These are phyloP conservation scores for Hypotaenidia okinawae DNA, from an alignment of 2,797 vertebrate genomes.

Conservation along the genomic window DNA sequence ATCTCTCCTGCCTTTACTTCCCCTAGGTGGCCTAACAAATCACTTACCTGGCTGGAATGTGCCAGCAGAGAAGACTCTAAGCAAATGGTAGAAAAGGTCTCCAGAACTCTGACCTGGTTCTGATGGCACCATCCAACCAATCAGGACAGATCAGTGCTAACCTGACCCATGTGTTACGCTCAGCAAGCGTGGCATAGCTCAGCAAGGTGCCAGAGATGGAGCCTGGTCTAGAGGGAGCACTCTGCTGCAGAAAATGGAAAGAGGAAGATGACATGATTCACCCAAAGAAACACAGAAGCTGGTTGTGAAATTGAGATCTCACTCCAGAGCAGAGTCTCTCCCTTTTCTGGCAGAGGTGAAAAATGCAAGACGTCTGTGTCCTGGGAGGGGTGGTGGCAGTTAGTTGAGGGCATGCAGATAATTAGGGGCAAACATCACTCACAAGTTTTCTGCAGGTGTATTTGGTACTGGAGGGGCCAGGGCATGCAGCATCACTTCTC, in stretches of 20 bases:
- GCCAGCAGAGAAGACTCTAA: background rate
- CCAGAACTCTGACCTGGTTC: background rate
- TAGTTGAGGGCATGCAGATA: background rate
- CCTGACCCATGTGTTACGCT: background rate
- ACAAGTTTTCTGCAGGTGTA: background rate
- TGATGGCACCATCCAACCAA: fast-evolving
- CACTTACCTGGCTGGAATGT: background rate
- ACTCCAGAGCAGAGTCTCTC: background rate
- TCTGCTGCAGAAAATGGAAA: background rate
- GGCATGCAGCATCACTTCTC: background rate
- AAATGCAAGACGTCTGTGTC: background rate
- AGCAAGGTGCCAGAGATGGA: background rate
- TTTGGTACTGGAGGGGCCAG: background rate
- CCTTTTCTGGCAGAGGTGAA: background rate
- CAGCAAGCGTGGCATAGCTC: background rate
- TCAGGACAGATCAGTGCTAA: background rate
- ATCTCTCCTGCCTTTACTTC: background rate
- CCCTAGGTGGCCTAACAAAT: background rate
- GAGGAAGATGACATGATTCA: background rate
- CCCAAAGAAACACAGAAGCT: background rate
- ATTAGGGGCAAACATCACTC: background rate
- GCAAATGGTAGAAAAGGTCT: background rate
- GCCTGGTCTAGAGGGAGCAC: background rate
- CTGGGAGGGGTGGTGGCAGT: background rate
- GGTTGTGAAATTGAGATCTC: background rate